phyloP scores from a whole-genome alignment of 1,140 invertebrate species.

The Sitodiplosis mosellana region DNA sequence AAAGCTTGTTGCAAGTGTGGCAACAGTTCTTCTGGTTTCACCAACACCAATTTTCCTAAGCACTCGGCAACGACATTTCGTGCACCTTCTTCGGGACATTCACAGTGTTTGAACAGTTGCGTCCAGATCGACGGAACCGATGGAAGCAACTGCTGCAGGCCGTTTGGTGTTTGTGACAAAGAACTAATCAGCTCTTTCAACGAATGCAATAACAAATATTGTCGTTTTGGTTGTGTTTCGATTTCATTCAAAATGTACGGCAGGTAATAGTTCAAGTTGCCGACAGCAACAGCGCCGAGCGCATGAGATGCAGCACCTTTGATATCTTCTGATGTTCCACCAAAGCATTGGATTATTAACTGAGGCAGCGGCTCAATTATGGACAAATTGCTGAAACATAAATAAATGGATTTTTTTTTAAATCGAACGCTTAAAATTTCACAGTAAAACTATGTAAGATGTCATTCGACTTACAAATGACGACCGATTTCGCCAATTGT shows the following conservation, averaged over 20 bases:
- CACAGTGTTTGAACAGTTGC: conserved; percentile 80
- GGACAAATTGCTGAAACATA: conserved; percentile 60
- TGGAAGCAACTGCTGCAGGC: conserved; percentile 60
- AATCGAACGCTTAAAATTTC: too few relatives aligned
- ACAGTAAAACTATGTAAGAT: too few relatives aligned
- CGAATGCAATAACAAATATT: conserved; percentile 91
- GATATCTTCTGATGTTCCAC: conserved; percentile 62
- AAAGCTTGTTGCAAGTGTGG: conserved; percentile 63
- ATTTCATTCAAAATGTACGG: conserved; percentile 92
- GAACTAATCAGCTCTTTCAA: conserved; percentile 92
- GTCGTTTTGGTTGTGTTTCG: conserved; percentile 77
- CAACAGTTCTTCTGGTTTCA: conserved; percentile 69
- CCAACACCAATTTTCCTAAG: conserved; percentile 88
- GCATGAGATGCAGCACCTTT: conserved; percentile 96
- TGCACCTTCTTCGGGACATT: conserved; percentile 91
- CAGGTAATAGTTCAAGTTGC: conserved; percentile 83
- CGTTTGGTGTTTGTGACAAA: conserved; percentile 55
- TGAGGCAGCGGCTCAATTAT: conserved; percentile 50
- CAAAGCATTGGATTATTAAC: conserved; percentile 58
- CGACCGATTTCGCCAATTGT: conserved; percentile 93
- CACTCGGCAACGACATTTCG: conserved; percentile 97
- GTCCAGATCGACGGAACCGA: conserved; percentile 81
- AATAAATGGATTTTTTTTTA: conserved; percentile 4
- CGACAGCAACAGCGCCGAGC: conserved; percentile 83
- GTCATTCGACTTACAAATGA: conserved; percentile 48